Conservation (phyloP, 2,113 vertebrate genomes). For the Corythornis vintsioides region DNA sequence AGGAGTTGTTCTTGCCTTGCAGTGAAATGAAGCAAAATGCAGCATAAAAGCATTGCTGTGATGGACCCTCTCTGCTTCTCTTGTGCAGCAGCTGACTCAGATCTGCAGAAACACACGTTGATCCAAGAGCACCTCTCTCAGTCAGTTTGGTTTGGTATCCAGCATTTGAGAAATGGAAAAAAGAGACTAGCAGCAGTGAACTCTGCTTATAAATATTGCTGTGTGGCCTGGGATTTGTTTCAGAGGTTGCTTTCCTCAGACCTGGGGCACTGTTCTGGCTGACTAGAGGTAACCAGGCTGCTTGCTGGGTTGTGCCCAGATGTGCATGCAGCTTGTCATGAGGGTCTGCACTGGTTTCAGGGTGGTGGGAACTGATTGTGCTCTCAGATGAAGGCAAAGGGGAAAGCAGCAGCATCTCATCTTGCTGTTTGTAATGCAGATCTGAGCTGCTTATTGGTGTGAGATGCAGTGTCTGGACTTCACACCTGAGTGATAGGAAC, state of each 20-base stretch:
- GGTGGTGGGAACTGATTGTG: neutral
- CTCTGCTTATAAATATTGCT: neutral
- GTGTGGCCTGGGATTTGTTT: neutral
- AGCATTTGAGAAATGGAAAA: neutral
- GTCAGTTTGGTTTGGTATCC: neutral
- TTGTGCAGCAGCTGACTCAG: neutral
- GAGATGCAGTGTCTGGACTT: neutral
- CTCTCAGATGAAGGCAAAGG: neutral
- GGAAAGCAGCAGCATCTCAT: neutral
- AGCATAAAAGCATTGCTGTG: neutral
- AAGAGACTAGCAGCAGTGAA: neutral
- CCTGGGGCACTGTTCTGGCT: neutral
- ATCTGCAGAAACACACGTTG: rapidly evolving
- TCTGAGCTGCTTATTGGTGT: neutral
- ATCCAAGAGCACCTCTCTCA: neutral
- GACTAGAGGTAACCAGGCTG: neutral
- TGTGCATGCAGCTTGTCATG: neutral
- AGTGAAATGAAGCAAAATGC: neutral
- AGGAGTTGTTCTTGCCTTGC: neutral
- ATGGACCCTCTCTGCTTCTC: neutral
- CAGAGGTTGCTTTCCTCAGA: neutral
- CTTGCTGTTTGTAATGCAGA: neutral
- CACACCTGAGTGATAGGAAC: neutral
- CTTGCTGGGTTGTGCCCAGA: neutral
- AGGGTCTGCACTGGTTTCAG: neutral